Percentiles rank a stretch among this genome's conserved stretches.
Conservation (phyloP, 2,113 vertebrate genomes). For the Sus scrofa region DNA sequence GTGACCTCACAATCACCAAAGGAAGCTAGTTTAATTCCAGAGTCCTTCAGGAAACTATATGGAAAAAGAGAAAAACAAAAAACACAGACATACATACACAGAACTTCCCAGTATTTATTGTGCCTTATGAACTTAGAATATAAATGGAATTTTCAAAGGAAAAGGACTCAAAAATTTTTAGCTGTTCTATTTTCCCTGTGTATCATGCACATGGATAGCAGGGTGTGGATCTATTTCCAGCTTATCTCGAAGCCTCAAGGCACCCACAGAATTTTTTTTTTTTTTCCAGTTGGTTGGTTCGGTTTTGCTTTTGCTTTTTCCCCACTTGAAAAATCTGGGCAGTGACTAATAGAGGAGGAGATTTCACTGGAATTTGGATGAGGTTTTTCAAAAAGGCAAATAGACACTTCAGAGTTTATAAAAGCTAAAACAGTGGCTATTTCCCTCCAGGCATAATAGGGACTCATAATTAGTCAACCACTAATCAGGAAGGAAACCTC, state of each 20-base stretch:
- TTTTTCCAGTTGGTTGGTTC: neutral
- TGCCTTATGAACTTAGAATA: neutral
- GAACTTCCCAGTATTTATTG: neutral
- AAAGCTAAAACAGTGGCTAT: neutral
- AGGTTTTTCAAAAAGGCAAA: neutral
- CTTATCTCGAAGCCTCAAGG: constrained; percentile 2
- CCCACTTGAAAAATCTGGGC: neutral
- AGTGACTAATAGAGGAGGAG: constrained; percentile 12
- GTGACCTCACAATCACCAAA: neutral
- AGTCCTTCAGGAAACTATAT: neutral
- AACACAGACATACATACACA: neutral
- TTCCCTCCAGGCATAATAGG: neutral
- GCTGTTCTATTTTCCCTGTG: neutral
- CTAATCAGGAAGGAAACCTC: neutral
- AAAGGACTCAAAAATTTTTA: neutral
- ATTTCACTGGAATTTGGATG: neutral
- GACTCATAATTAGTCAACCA: neutral
- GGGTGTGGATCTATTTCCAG: neutral
- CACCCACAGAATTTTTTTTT: neutral
- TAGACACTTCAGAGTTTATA: neutral
- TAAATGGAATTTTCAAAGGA: neutral
- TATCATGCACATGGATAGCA: neutral
- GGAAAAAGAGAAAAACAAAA: neutral
- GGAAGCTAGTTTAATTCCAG: neutral
- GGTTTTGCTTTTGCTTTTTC: constrained; percentile 31